Conservation (phyloP, 2,797 vertebrate genomes). For the Peromyscus attwateri region DNA sequence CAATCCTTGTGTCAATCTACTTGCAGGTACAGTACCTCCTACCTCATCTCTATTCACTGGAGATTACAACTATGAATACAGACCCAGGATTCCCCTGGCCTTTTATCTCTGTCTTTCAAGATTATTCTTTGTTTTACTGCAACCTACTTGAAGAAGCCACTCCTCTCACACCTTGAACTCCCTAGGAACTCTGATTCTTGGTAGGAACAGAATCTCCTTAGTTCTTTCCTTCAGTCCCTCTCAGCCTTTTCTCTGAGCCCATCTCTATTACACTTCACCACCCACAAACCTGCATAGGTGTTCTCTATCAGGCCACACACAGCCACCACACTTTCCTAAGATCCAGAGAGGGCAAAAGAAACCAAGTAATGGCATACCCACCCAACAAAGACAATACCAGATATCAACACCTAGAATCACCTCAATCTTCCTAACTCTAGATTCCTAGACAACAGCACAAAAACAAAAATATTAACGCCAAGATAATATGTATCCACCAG, state of each 20-base stretch:
- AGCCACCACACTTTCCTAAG: background rate
- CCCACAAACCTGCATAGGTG: background rate
- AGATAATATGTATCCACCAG: background rate
- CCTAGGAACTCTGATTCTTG: background rate
- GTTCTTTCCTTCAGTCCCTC: background rate
- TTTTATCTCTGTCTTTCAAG: background rate
- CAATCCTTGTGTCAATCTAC: background rate
- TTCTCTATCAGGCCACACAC: background rate
- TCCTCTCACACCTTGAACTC: background rate
- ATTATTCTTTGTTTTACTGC: background rate
- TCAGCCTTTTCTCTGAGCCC: background rate
- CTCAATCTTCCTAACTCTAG: background rate
- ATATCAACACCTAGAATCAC: background rate
- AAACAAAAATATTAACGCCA: background rate
- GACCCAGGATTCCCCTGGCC: background rate
- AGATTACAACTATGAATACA: background rate
- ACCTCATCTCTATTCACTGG: background rate
- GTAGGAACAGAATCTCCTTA: background rate
- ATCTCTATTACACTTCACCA: background rate
- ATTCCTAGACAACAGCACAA: background rate
- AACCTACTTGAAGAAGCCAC: background rate
- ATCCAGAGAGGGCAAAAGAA: background rate
- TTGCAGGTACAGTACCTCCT: background rate
- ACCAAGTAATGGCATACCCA: background rate
- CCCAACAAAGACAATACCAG: background rate